Base-by-base conservation (phyloP, 2,888 invertebrate species). In the Torymus aiolomorphi region DNA sequence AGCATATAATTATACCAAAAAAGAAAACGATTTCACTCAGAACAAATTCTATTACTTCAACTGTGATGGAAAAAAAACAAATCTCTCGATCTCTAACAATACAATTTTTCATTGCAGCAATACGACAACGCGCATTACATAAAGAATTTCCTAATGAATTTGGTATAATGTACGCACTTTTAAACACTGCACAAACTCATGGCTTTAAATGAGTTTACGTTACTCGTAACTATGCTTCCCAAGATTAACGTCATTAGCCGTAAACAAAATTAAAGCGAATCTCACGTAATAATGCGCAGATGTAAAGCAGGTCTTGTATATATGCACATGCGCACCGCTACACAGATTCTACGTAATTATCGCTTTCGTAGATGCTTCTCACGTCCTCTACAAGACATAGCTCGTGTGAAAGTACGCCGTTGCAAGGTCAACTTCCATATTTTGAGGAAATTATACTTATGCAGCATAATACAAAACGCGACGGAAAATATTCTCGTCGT, bases 331-430 rank as follows among this genome's bases (percentile, higher is more conserved):
- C 51, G 54, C 42, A 11, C 51, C 49, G 52, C 52, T 20, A 61
- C 24, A 24, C 16, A 54, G 59, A 54, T 73, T 63, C 63, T 16
- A 31, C 18, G 18, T 65, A 65, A 73, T 73, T 69, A 66, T 69
- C 54, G 20, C 62, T 76, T 62, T 75, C 69, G 57, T 51, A 61
- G 62, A 16, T 69, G 69, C 69, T 76, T 76, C 69, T 69, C 69
- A 76, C 69, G 69, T 76, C 62, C 42, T 62, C 54, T 11, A n/a
- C 31, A 2, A 18, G 12, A 49, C 10, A 10, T 10, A 14, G n/a
- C 14, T 69, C 62, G 18, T 76, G 69, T 20, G 69, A 69, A 76
- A 62, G 49, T 13, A n/a, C 62, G n/a, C 20, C 14, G 4, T 20
- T 3, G 8, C 76, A 76, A 76, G 69, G 76, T 69, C 76, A 62